Conservation (phyloP, 2,797 vertebrate species). For the Cetoscarus ocellatus region DNA sequence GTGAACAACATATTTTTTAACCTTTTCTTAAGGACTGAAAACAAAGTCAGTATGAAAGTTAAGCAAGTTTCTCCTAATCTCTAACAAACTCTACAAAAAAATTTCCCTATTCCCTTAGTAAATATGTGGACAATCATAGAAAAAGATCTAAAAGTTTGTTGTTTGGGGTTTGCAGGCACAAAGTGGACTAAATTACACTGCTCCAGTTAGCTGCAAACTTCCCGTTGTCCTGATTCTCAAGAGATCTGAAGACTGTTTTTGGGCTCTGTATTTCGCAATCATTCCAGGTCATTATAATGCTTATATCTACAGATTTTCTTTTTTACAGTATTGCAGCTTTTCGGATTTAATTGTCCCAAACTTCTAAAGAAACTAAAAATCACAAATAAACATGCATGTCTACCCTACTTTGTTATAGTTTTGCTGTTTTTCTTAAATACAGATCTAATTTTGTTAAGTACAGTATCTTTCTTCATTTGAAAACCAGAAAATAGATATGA, state of each 20-base stretch:
- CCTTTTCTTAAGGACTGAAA: too few relatives aligned
- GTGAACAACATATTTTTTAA: too few relatives aligned
- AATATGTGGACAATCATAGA: constrained; percentile 2
- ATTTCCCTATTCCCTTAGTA: constrained; percentile 5
- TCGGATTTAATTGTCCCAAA: too few relatives aligned
- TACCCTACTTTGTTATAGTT: too few relatives aligned
- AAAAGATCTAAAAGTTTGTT: constrained; percentile 13
- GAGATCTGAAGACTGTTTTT: constrained; percentile 16
- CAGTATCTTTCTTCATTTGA: too few relatives aligned
- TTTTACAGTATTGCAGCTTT: neutral
- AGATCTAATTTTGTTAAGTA: too few relatives aligned
- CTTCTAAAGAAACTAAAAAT: too few relatives aligned
- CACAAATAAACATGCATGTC: too few relatives aligned
- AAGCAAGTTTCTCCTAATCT: neutral
- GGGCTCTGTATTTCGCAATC: neutral
- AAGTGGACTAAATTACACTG: constrained; percentile 35
- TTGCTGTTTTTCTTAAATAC: too few relatives aligned
- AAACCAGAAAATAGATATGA: too few relatives aligned
- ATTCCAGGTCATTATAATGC: neutral
- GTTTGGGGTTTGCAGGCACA: constrained; percentile 16
- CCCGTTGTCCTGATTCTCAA: constrained; percentile 18
- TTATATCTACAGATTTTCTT: neutral
- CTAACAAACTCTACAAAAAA: constrained; percentile 2
- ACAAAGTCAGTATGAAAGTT: neutral
- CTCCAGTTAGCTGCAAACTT: constrained; percentile 30